phyloP scores from a whole-genome alignment of 1,140 invertebrate species.

The Diachasma alloeum region DNA sequence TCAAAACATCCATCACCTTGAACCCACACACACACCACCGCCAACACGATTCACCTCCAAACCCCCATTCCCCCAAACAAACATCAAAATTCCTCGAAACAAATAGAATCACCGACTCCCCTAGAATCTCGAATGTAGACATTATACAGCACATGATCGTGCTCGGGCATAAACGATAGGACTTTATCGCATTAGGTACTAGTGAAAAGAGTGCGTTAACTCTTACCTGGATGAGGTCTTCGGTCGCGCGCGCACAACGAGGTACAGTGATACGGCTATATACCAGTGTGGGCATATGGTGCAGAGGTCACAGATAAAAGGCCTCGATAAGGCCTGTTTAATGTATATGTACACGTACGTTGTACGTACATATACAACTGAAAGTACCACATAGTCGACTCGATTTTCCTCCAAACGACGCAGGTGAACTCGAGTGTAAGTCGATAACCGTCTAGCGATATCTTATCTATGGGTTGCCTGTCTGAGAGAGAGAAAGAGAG shows the following conservation, averaged over 20 bases:
- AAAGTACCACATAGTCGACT: background rate
- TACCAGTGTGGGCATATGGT: conserved; percentile 34
- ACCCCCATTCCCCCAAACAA: background rate
- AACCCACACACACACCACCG: too few relatives aligned
- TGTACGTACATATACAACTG: background rate
- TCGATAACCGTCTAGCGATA: conserved; percentile 46
- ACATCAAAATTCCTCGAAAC: background rate
- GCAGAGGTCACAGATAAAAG: conserved; percentile 58
- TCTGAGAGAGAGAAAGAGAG: background rate
- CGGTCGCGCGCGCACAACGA: conserved; percentile 22
- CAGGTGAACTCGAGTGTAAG: conserved; percentile 52
- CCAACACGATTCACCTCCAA: too few relatives aligned
- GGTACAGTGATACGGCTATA: conserved; percentile 12
- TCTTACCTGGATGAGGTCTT: conserved; percentile 24
- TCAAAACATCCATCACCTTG: too few relatives aligned
- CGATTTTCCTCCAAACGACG: conserved; percentile 21
- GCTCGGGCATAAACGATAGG: conserved; percentile 18
- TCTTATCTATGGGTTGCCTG: conserved; percentile 34
- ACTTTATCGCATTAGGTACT: conserved; percentile 13
- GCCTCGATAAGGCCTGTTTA: conserved; percentile 41
- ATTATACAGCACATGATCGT: conserved; percentile 36
- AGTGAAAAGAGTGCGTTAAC: conserved; percentile 31
- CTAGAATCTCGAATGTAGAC: conserved; percentile 40
- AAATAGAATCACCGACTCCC: background rate
- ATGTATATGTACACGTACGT: conserved; percentile 20